Base-by-base conservation (phyloP, 2,797 vertebrate species). In the Meda fulgida region DNA sequence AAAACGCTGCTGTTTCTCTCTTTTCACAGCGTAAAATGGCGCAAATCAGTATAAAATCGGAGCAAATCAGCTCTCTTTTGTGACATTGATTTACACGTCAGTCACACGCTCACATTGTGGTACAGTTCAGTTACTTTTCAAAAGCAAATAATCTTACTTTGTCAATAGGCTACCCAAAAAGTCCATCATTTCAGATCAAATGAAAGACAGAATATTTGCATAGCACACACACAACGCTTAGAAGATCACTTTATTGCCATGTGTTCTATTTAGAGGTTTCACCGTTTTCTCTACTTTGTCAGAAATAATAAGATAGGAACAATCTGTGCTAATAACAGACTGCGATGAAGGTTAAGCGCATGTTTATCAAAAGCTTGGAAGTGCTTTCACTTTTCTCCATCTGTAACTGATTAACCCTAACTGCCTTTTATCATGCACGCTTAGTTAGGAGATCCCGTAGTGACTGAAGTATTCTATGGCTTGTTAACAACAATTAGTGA, bases 401-500 rank as follows among this genome's bases (percentile, higher is more conserved):
- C 29, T 91, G 93, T 94, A 93, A 95, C 93, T 95, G 92, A 95
- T 96, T 95, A 95, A 96, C 94, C 90, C 81, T 2, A 46, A 79
- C 79, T 51, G 75, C 72, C 88, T 90, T 94, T 95, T 95, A 93
- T 95, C 80, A 93, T 94, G 92, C 85, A 92, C 89, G 81, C 88
- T 86, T 87, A 91, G 89, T 89, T 89, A 89, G 89, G 86, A 92
- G 82, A 89, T 88, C 89, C 90, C 78, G 91, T 90, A 93, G 94
- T 94, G 94, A 95, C 94, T 93, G 90, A 91, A 92, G 91, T 91
- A 93, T 94, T 95, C 89, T 90, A 90, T 86, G 87, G 92, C 92
- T 94, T 95, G 95, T 96, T 96, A 94, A 95, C 94, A 95, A 92
- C 95, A 96, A 96, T 96, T 96, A 96, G 95, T 93, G 92, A 91